Evolutionary conservation across 2,888 invertebrate species (phyloP).

Genomic region (Eretmocerus hayati): DNA sequence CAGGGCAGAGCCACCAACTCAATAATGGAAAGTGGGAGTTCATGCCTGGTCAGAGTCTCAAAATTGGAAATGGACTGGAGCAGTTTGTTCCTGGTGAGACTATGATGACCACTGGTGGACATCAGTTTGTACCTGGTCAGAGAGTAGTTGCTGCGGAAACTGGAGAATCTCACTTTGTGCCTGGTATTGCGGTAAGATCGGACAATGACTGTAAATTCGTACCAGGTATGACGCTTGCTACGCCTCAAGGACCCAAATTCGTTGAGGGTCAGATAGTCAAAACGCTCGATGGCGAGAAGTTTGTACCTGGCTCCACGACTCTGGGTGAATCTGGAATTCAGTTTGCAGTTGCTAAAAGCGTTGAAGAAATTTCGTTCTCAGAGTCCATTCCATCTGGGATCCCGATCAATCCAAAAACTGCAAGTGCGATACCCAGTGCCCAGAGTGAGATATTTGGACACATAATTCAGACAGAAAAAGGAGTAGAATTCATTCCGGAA

Average conservation of each 20-base stretch:
- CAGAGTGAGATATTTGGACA: constrained; percentile 55
- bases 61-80: constrained; percentile 51
- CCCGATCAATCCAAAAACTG: constrained; percentile 52
- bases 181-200: constrained; percentile 52
- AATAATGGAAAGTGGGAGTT: constrained; percentile 53
- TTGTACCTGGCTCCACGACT: constrained; percentile 56
- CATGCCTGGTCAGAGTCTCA: constrained; percentile 57
- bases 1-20: constrained; percentile 57
- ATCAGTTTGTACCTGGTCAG: constrained; percentile 62
- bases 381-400: constrained; percentile 53
- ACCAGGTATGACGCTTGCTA: constrained; percentile 58
- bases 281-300: constrained; percentile 55
- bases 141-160: constrained; percentile 45
- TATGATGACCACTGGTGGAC: constrained; percentile 56
- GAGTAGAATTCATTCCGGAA: constrained; percentile 62
- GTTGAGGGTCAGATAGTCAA: constrained; percentile 60
- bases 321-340: constrained; percentile 50
- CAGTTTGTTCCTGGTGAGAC: constrained; percentile 62
- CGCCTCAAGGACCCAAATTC: constrained; percentile 58
- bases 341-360: constrained; percentile 55
- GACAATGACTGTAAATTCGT: constrained; percentile 50
- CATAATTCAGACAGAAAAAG: constrained; percentile 59
- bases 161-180: constrained; percentile 55
- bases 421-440: constrained; percentile 47
- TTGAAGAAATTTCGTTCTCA: constrained; percentile 53